These are phyloP conservation scores for Apis dorsata DNA, from an alignment of 1,140 invertebrate species.

Conservation along the genomic window DNA sequence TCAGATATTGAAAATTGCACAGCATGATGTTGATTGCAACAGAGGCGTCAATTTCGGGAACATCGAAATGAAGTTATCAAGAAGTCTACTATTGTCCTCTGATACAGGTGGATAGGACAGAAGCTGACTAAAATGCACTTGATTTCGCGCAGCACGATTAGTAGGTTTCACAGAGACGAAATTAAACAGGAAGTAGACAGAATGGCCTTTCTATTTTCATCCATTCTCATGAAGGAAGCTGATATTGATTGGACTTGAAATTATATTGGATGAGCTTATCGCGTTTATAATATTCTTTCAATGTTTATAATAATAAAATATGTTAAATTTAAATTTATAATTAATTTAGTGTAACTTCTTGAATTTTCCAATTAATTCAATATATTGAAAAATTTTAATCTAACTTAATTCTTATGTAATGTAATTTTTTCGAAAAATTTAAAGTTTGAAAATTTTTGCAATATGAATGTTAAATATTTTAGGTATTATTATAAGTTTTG, in stretches of 20 bases:
- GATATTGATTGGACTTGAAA: not conserved
- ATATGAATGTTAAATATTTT: too few relatives aligned
- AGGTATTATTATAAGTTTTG: too few relatives aligned
- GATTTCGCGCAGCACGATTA: not conserved
- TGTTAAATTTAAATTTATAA: too few relatives aligned
- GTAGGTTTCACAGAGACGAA: not conserved
- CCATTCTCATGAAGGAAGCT: not conserved
- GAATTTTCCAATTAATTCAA: too few relatives aligned
- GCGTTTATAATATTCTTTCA: not conserved
- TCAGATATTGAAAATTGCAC: not conserved
- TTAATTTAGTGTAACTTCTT: too few relatives aligned
- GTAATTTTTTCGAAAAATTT: too few relatives aligned
- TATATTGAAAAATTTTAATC: too few relatives aligned
- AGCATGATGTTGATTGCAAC: not conserved
- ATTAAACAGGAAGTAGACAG: constrained; percentile 30
- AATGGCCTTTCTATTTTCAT: constrained; percentile 5
- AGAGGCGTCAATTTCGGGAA: constrained; percentile 1
- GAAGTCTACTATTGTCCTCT: constrained; percentile 9
- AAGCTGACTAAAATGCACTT: constrained; percentile 1
- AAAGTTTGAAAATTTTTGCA: too few relatives aligned
- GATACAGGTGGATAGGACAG: not conserved
- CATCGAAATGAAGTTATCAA: constrained; percentile 15
- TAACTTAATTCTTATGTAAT: too few relatives aligned
- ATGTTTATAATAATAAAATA: too few relatives aligned
- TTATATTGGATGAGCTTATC: not conserved